Conservation (phyloP, 2,113 vertebrate genomes). For the Periophthalmodon schlosseri region DNA sequence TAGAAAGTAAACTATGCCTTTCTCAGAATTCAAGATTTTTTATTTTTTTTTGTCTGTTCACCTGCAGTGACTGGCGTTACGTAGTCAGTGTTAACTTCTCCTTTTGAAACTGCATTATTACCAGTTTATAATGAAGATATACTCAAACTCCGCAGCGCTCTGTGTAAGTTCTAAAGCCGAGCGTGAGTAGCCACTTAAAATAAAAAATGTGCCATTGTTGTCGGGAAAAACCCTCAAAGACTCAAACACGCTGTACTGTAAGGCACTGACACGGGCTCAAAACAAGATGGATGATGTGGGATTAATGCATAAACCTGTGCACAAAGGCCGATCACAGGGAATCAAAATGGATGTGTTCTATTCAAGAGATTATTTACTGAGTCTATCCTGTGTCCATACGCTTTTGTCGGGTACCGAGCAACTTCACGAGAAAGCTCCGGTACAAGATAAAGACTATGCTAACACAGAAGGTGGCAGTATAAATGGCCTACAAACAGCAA, state of each 20-base stretch:
- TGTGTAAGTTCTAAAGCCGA: not conserved
- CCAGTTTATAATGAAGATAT: too few relatives aligned
- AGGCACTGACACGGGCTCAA: slow-evolving; percentile 34
- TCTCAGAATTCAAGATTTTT: too few relatives aligned
- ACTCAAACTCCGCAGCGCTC: not conserved
- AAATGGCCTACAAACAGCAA: not conserved
- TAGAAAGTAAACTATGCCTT: too few relatives aligned
- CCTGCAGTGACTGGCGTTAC: too few relatives aligned
- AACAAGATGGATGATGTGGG: slow-evolving; percentile 37
- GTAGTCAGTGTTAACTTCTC: too few relatives aligned
- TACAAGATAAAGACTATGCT: not conserved
- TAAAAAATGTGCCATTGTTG: slow-evolving; percentile 35
- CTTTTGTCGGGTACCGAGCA: not conserved
- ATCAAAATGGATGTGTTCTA: not conserved
- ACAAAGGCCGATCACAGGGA: not conserved
- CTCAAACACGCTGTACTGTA: not conserved
- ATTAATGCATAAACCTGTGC: slow-evolving; percentile 15
- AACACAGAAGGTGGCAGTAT: not conserved
- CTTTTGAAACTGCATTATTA: too few relatives aligned
- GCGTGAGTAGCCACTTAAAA: slow-evolving; percentile 29
- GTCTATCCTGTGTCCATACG: not conserved
- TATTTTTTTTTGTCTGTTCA: too few relatives aligned
- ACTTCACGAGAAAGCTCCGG: not conserved
- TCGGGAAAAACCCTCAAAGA: slow-evolving; percentile 25
- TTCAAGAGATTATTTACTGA: not conserved